Conservation (phyloP, 2,113 vertebrate genomes). For the Carollia perspicillata region DNA sequence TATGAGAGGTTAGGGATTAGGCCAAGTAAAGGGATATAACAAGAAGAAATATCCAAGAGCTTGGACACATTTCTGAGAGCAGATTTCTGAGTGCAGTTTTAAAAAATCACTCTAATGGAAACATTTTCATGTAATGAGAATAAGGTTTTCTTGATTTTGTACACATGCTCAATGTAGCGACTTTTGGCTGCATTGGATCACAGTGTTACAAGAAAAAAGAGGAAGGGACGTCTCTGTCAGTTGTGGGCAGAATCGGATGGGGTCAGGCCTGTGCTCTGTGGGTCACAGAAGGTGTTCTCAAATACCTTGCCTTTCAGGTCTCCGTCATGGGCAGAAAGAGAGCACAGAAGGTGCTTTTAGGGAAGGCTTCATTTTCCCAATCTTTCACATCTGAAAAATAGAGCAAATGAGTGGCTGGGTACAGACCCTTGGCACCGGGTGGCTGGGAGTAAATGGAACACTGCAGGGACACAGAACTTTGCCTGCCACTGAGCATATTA, state of each 20-base stretch:
- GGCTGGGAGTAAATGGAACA: constrained; percentile 33
- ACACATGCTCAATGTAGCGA: background rate
- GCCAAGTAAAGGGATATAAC: background rate
- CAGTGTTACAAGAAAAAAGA: background rate
- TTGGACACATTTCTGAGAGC: background rate
- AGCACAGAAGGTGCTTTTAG: background rate
- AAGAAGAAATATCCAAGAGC: background rate
- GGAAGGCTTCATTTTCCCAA: background rate
- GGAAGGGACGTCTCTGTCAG: background rate
- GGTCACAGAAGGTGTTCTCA: background rate
- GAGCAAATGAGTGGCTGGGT: background rate
- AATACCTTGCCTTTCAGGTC: background rate
- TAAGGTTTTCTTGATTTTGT: background rate
- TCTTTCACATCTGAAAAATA: background rate
- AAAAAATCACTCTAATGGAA: background rate
- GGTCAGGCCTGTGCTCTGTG: background rate
- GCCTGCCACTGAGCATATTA: background rate
- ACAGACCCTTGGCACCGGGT: constrained; percentile 32
- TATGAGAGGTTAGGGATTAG: constrained; percentile 10
- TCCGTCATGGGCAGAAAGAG: background rate
- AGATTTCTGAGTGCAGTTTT: background rate
- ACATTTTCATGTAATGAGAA: background rate
- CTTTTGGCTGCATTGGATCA: background rate
- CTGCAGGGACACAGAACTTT: background rate
- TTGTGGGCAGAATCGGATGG: background rate